A percentile compares a stretch with the other conserved stretches of the same genome.
Conservation (phyloP, 2,888 invertebrate genomes). For the Euproctis similis region DNA sequence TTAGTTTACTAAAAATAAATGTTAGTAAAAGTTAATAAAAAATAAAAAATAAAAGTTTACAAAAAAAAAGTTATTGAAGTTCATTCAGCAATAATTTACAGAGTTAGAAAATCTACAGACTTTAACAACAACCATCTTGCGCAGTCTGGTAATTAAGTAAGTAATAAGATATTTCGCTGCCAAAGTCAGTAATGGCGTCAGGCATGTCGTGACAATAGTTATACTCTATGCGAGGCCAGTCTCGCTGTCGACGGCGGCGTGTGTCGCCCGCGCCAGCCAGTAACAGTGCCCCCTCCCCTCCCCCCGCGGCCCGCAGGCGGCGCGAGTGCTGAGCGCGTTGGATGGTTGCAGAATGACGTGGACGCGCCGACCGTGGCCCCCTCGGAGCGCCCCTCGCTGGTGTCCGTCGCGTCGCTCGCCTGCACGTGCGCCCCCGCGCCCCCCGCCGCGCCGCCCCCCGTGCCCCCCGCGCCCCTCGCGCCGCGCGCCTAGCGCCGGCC, state of each 20-base stretch:
- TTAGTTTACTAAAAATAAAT: too few relatives aligned
- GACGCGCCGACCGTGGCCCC: constrained; percentile 66
- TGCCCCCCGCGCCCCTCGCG: constrained; percentile 10
- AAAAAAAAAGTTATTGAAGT: too few relatives aligned
- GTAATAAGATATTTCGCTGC: too few relatives aligned
- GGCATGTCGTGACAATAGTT: background rate
- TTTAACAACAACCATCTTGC: too few relatives aligned
- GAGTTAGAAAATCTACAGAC: too few relatives aligned
- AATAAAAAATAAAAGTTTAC: too few relatives aligned
- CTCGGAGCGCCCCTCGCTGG: constrained; percentile 49
- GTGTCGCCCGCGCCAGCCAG: constrained; percentile 52
- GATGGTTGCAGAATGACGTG: constrained; percentile 73
- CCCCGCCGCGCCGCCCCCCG: constrained; percentile 7
- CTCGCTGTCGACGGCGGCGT: constrained; percentile 22
- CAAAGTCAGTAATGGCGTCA: too few relatives aligned
- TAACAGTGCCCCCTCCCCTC: constrained; percentile 47
- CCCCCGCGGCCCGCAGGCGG: constrained; percentile 55
- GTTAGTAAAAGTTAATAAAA: too few relatives aligned
- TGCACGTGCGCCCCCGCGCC: constrained; percentile 11
- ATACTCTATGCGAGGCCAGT: background rate
- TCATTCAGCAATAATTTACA: too few relatives aligned
- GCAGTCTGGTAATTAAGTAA: too few relatives aligned
- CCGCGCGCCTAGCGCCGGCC: constrained; percentile 27
- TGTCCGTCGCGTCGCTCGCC: constrained; percentile 41
- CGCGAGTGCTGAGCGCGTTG: constrained; percentile 66